Evolutionary conservation across 2,113 vertebrate species (phyloP), one percentile per base, ranked within the genome.

Genomic region (Nesoenas mayeri): DNA sequence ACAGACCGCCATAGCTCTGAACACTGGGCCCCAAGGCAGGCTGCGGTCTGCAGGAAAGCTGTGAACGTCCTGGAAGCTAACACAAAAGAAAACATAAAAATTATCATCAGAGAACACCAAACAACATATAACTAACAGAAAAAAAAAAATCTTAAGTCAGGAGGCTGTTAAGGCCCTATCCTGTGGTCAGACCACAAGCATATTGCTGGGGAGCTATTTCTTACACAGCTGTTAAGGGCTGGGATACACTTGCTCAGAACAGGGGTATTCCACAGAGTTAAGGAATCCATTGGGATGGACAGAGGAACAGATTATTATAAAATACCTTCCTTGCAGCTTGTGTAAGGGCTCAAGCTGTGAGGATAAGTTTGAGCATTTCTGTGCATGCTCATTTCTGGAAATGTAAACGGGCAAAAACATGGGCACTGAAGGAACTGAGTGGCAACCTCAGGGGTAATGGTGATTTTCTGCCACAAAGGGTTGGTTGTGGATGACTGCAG

Each of bases 61-160:
- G 57, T 96, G 91, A 67, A 97, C 32, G 4, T 97, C 69, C 95
- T 97, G 95, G 79, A 98, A 98, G 24, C 97, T 98, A 89, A 91
- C 4, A 1, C 22, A 56, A 69, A 85, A 62, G 13, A 92, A 31
- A 91, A 34, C 3, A 66, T 11, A 51, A 62, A 86, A 77, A 61
- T 34, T 71, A 65, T 10, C 21, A 9, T 38, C 32, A 69, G 32
- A 69, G 24, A 82, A 82, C 12, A 48, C 10, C 29, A 79, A 95
- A 79, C 7, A 81, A 40, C 6, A 12, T 36, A 48, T 8, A 8
- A 47, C 25, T 58, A 80, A 75, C 1, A 64, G 56, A 20, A 75
- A 90, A 86, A 85, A 85, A 89, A 67, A 38, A 6, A 8, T 32
- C 36, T 5, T 62, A 65, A 69, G 8, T 0, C 38, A 22, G 10